Evolutionary conservation across 2,797 vertebrate species (phyloP), one percentile per base, ranked within the genome.

Genomic region (Rhinogobio ventralis): DNA sequence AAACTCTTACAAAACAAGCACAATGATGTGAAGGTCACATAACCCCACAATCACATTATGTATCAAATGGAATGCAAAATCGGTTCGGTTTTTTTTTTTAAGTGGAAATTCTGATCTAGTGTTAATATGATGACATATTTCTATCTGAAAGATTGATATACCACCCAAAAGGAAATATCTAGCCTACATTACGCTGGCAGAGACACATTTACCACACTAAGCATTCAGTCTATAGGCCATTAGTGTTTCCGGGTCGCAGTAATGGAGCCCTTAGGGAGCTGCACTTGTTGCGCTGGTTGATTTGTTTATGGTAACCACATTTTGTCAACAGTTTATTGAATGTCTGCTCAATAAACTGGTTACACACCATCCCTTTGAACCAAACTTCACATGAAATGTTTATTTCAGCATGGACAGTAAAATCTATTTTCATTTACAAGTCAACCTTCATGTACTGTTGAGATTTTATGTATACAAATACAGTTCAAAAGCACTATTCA

Each of bases 231-330:
- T 82, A 62, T 62, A 73, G 39, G 25, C 69, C 39, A 64, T 73
- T 82, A 82, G 55, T 73, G 79, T 69, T 30, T 71, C 57, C 15
- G 42, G 53, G 46, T 62, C 0, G 13, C 13, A n/a, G 42, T 82
- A 62, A 36, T 82, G 39, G 55, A 49, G 53, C 80, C 80, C 69
- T 73, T 33, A 46, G 80, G 80, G 80, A 62, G 25, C 53, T 23
- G 25, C 77, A 79, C 77, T 79, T 79, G 60, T 73, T 60, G 80
- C n/a, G 25, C 13, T 46, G 25, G 53, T 82, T 73, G 68, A 82
- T 79, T 80, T 80, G 78, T 82, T 81, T 82, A 60, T 45, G 80
- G 69, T 73, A 82, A 73, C 80, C 25, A 62, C 42, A 73, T 72
- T 73, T 46, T 25, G 33, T 45, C 51, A 72, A 60, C 67, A 28